Base-by-base conservation (phyloP, 2,797 vertebrate genomes). In the Danionella dracula region DNA sequence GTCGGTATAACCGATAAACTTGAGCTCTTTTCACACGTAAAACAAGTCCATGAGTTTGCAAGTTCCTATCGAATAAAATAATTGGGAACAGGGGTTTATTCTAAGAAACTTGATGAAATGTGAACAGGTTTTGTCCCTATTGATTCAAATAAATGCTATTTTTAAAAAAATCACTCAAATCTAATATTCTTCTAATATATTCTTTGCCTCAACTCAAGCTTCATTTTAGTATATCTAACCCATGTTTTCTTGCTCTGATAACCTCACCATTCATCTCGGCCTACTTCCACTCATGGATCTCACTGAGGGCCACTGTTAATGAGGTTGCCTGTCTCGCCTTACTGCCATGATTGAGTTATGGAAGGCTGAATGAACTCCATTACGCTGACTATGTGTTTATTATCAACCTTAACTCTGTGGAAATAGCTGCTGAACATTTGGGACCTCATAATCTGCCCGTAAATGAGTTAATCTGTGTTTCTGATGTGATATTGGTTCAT, bases 401-500 rank as follows among this genome's bases (percentile, higher is more conserved):
- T 55, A 65, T 55, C 19, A 37, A 65, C 10, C 49, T 16, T 35
- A 65, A 45, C 50, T 45, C 31, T 10, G 57, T 51, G 56, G 64
- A 71, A 71, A 55, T 60, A 65, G 40, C 41, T 64, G 9, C 23
- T 65, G 50, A 65, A 44, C 31, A 45, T 20, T 27, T 8, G 31
- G 20, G 19, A 29, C 29, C 40, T 55, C 50, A 45, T 54, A 65
- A 65, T 40, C 41, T 34, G 46, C 53, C 15, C 44, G 66, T 58
- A 44, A 69, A 64, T 68, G 46, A 70, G 68, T 70, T 64, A 77
- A 69, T 78, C 59, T 57, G 45, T 66, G 50, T 48, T 62, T 68
- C 71, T 42, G 55, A 70, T 72, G 55, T 42, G 23, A 57, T 20
- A 7, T 42, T 46, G 59, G 45, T 68, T 71, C 74, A 76, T 76